phyloP scores from a whole-genome alignment of 1,140 invertebrate species.

The Chymomyza costata region DNA sequence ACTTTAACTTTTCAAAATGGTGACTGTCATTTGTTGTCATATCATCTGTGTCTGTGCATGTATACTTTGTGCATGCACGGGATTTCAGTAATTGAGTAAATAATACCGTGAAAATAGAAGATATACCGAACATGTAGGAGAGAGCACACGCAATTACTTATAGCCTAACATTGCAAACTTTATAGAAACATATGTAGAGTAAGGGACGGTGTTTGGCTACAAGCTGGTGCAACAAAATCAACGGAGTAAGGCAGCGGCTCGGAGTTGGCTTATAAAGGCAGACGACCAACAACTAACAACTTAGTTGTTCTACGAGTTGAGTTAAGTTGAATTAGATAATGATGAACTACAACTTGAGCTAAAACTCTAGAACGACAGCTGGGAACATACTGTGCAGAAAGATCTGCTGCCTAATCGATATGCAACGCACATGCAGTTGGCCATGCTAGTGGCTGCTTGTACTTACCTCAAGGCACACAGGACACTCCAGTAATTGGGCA shows the following conservation, averaged over 20 bases:
- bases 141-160: constrained; percentile 49
- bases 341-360: constrained; percentile 61
- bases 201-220: constrained; percentile 56
- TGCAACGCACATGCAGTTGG: constrained; percentile 50
- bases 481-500: constrained; percentile 76
- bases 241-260: constrained; percentile 26
- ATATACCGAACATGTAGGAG: neutral
- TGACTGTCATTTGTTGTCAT: constrained; percentile 39
- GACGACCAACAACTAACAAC: constrained; percentile 56
- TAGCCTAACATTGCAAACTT: too few relatives aligned
- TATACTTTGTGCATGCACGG: constrained; percentile 34
- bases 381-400: constrained; percentile 8
- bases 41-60: constrained; percentile 14
- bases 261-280: constrained; percentile 44
- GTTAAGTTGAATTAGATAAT: constrained; percentile 59
- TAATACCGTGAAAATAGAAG: constrained; percentile 24
- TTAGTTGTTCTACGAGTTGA: constrained; percentile 41
- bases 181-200: too few relatives aligned
- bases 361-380: constrained; percentile 16
- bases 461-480: constrained; percentile 76
- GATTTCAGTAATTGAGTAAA: constrained; percentile 67
- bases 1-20: constrained; percentile 58
- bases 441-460: neutral
- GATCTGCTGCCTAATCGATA: constrained; percentile 65
- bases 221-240: constrained; percentile 63